Conservation (phyloP, 2,797 vertebrate species). For the Eospalax fontanierii region DNA sequence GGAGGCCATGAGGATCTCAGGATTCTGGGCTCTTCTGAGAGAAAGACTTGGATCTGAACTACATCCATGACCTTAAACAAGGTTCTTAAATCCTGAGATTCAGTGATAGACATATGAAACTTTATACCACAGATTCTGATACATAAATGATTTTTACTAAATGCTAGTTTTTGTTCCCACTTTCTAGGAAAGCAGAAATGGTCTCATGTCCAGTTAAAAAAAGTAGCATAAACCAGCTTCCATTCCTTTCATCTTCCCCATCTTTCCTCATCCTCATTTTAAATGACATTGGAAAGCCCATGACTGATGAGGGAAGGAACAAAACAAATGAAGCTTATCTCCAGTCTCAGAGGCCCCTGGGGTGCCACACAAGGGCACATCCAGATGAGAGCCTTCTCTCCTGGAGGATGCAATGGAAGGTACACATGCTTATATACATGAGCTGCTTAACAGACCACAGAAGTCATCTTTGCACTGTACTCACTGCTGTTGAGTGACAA, state of each 20-base stretch:
- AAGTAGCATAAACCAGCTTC: not conserved
- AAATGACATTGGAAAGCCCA: not conserved
- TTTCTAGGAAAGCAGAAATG: constrained; percentile 38
- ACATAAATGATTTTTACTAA: not conserved
- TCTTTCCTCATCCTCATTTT: not conserved
- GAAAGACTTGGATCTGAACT: not conserved
- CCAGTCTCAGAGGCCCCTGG: not conserved
- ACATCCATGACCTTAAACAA: not conserved
- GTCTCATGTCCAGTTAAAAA: not conserved
- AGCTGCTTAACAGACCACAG: not conserved
- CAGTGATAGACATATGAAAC: not conserved
- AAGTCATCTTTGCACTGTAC: not conserved
- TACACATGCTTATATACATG: no score
- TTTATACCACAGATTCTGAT: not conserved
- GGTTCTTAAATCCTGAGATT: not conserved
- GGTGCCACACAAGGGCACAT: not conserved
- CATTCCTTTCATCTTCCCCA: not conserved
- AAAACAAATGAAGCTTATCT: not conserved
- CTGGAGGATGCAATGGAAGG: not conserved
- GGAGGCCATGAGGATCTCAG: not conserved
- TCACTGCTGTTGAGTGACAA: not conserved
- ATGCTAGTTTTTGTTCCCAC: not conserved
- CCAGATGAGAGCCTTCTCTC: not conserved
- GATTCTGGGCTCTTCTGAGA: not conserved
- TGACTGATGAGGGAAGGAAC: not conserved